A percentile compares a stretch with the other conserved stretches of the same genome.
Conservation (phyloP, 2,888 invertebrate species). For the Dione juno region DNA sequence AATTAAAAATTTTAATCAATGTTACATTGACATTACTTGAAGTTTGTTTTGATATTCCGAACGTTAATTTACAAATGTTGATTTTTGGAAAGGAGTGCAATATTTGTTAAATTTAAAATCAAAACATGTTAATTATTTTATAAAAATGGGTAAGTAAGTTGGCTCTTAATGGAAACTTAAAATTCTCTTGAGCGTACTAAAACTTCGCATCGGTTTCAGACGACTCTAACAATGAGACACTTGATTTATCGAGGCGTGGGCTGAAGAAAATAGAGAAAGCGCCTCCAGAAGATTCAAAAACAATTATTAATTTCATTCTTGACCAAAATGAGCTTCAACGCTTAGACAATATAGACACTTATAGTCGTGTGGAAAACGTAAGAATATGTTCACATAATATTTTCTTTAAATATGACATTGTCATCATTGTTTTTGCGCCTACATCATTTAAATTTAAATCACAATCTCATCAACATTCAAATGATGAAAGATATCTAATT, state of each 20-base stretch:
- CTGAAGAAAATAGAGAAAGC: slow-evolving; percentile 92
- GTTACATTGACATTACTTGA: slow-evolving; percentile 44
- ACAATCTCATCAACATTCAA: slow-evolving; percentile 17
- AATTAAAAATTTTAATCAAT: slow-evolving; percentile 29
- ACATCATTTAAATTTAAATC: slow-evolving; percentile 24
- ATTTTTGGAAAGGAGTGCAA: slow-evolving; percentile 59
- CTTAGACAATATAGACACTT: slow-evolving; percentile 93
- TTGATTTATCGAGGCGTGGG: slow-evolving; percentile 91
- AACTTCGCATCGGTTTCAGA: slow-evolving; percentile 41
- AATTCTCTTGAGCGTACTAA: not conserved
- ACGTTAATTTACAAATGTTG: slow-evolving; percentile 66
- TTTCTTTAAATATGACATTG: not conserved
- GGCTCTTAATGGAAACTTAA: not conserved
- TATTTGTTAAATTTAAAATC: slow-evolving; percentile 54
- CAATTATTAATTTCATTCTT: slow-evolving; percentile 87
- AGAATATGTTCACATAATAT: slow-evolving; percentile 39
- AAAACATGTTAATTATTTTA: slow-evolving; percentile 58
- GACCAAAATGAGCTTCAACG: slow-evolving; percentile 95
- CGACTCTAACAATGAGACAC: slow-evolving; percentile 72
- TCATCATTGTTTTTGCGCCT: slow-evolving; percentile 6
- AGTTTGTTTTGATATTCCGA: slow-evolving; percentile 52
- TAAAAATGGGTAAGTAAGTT: slow-evolving; percentile 65
- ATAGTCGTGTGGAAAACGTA: slow-evolving; percentile 90
- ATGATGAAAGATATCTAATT: slow-evolving; percentile 10
- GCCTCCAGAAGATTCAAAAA: slow-evolving; percentile 86